Conservation (phyloP, 2,888 invertebrate genomes). For the Amblyjoppa fuscipennis region DNA sequence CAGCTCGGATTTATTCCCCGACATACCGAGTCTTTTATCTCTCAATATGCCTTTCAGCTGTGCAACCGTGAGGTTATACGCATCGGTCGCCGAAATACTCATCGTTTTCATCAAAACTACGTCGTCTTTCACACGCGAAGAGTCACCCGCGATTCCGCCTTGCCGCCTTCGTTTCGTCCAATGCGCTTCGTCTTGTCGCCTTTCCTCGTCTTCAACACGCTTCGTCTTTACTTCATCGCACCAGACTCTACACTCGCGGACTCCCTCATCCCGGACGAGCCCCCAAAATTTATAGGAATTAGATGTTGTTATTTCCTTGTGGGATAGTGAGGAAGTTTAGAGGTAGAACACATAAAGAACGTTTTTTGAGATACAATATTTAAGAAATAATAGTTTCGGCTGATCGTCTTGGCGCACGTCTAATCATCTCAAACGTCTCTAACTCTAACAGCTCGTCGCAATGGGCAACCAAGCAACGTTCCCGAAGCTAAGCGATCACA, state of each 20-base stretch:
- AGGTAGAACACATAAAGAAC: too few species aligned
- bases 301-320: not conserved
- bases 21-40: conserved; percentile 1
- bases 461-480: too few species aligned
- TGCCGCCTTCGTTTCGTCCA: not conserved
- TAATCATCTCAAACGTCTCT: too few species aligned
- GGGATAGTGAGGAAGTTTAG: too few species aligned
- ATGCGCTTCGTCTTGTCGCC: conserved; percentile 19
- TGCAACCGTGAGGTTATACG: not conserved
- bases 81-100: conserved; percentile 1
- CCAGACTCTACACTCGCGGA: conserved; percentile 9
- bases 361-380: too few species aligned
- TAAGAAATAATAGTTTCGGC: too few species aligned
- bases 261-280: conserved; percentile 37
- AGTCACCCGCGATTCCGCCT: conserved; percentile 3
- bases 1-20: conserved; percentile 22
- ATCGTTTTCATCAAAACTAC: conserved; percentile 19
- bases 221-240: conserved; percentile 10
- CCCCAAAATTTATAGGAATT: conserved; percentile 31
- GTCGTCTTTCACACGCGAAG: not conserved
- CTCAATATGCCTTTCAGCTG: conserved; percentile 15
- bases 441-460: too few species aligned
- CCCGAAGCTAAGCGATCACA: too few species aligned
- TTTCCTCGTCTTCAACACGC: conserved; percentile 19
- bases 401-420: too few species aligned